Evolutionary conservation across 2,888 invertebrate genomes (phyloP).

Genomic region (Zhuqinia jingwanae): DNA sequence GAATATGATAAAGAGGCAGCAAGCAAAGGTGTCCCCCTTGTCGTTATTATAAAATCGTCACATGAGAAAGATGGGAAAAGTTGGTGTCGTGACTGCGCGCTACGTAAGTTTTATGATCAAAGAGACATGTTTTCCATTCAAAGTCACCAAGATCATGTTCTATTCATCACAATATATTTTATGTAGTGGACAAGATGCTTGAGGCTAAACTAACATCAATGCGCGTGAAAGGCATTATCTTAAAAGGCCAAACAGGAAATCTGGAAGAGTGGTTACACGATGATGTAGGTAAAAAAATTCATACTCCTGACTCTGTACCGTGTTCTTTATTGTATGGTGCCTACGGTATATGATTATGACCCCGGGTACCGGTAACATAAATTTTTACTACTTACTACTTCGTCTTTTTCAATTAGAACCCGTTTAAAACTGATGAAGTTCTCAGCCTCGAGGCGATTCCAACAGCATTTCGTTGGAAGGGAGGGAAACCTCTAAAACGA

Average conservation of each 20-base stretch:
- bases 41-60: slow-evolving; percentile 85
- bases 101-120: slow-evolving; percentile 86
- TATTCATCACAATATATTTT: background rate
- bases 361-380: too few relatives aligned
- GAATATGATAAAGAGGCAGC: slow-evolving; percentile 37
- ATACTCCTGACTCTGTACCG: too few relatives aligned
- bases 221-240: slow-evolving; percentile 58
- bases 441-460: slow-evolving; percentile 90
- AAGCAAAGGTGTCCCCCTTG: slow-evolving; percentile 34
- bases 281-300: slow-evolving; percentile 82
- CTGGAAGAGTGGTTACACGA: slow-evolving; percentile 90
- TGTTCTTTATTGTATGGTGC: too few relatives aligned
- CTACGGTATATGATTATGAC: too few relatives aligned
- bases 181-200: slow-evolving; percentile 74
- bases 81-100: slow-evolving; percentile 95
- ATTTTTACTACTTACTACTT: too few relatives aligned
- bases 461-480: slow-evolving; percentile 87
- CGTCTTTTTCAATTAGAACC: slow-evolving; percentile 81
- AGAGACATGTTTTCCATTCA: too few relatives aligned
- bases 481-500: slow-evolving; percentile 33
- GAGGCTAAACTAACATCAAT: slow-evolving; percentile 40
- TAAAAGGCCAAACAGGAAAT: slow-evolving; percentile 75
- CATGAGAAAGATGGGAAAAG: slow-evolving; percentile 85
- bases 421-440: slow-evolving; percentile 89
- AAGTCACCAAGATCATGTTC: too few relatives aligned